Conservation (phyloP, 2,888 invertebrate genomes). For the Ophraella communa region DNA sequence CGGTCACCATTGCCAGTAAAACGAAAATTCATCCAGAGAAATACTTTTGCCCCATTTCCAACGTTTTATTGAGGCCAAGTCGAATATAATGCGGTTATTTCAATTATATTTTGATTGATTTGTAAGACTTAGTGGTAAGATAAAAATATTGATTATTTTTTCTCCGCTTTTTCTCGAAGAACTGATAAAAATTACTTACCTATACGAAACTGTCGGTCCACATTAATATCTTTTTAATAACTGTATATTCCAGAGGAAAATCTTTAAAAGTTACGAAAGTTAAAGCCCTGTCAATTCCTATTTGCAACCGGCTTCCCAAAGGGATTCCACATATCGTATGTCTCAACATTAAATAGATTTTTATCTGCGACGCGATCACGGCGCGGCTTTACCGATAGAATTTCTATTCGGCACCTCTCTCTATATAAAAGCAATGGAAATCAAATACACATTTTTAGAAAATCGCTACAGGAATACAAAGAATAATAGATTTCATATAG, state of each 20-base stretch:
- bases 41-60: neutral
- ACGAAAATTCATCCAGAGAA: neutral
- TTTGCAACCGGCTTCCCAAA: neutral
- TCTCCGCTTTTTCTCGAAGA: too few relatives aligned
- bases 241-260: neutral
- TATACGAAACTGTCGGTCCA: neutral
- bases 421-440: neutral
- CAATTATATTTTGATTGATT: neutral
- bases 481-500: neutral
- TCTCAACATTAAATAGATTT: conserved; percentile 8
- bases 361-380: neutral
- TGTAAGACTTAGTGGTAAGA: too few relatives aligned
- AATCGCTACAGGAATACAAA: neutral
- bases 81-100: neutral
- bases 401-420: too few relatives aligned
- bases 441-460: neutral
- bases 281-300: conserved; percentile 5
- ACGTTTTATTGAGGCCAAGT: neutral
- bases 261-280: neutral
- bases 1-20: neutral
- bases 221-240: neutral
- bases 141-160: too few relatives aligned
- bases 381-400: neutral
- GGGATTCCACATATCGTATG: conserved; percentile 2
- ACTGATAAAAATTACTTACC: too few relatives aligned